Evolutionary conservation across 2,888 invertebrate genomes (phyloP), one percentile per base, ranked within the genome.

Genomic region (Himalopsyche kuldschensis): DNA sequence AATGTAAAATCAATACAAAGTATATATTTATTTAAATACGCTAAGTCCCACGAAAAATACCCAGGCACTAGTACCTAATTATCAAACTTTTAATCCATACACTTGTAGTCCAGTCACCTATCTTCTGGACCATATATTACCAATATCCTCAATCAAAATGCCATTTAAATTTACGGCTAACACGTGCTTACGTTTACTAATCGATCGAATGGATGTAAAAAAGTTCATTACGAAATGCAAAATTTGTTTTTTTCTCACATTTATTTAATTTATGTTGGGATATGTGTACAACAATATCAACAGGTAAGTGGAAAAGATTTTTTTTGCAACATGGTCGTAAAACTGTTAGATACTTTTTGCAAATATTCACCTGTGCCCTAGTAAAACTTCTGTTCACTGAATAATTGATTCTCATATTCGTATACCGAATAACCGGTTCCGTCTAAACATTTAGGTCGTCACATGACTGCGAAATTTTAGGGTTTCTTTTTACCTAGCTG

Each of bases 121-220:
- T 75, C 24, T 15, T 47, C 46, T 80, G 75, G 35, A 76, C 55
- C 69, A 55, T 63, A 46, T 30, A 24, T 82, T 63, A 76, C 63
- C 63, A 63, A 76, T 41, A 63, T 69, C 31, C 77, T 79, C 75
- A 32, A 79, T 69, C 82, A 79, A 46, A 79, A 77, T 69, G 84
- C 80, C 80, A 79, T 69, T 32, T 63, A 82, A 80, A 82, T 80
- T 82, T 84, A 84, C 84, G 30, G 76, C 75, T 75, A 46, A 55
- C 82, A 46, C 77, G 80, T 84, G 82, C 15, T 69, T 20, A 15
- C 3, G 30, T 11, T 10, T 15, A 27, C 69, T 1, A 69, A 69
- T 69, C 27, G 69, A 69, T 27, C 30, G 6, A 30, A 55, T 24
- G 41, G 41, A 55, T 55, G 24, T 20, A 55, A 20, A 48, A 55